Evolutionary conservation across 2,888 invertebrate genomes (phyloP).

Genomic region (Junonia oenone): DNA sequence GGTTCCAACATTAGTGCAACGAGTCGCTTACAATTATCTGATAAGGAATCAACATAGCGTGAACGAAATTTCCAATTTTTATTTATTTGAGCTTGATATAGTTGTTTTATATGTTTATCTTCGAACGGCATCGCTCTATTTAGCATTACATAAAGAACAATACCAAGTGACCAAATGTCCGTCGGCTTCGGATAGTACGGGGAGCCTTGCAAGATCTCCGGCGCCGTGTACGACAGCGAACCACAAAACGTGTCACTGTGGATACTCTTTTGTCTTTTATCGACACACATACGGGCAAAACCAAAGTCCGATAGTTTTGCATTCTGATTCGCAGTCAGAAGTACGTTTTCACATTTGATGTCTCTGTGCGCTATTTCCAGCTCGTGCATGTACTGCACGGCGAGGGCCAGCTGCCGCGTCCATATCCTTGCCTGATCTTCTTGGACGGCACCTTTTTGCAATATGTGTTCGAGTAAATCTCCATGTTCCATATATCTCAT

Average conservation of each 20-base stretch:
- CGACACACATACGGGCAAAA: conserved; percentile 80
- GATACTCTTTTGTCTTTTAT: conserved; percentile 61
- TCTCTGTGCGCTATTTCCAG: conserved; percentile 89
- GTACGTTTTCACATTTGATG: conserved; percentile 91
- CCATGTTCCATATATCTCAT: conserved; percentile 88
- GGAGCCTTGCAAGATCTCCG: conserved; percentile 89
- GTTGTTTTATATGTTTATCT: conserved; percentile 84
- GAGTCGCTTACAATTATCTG: conserved; percentile 81
- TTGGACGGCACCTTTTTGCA: conserved; percentile 82
- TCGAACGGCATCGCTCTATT: conserved; percentile 92
- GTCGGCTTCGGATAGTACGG: conserved; percentile 86
- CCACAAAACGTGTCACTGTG: conserved; percentile 91
- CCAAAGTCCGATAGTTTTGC: conserved; percentile 91
- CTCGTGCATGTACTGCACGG: conserved; percentile 86
- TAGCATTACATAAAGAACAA: conserved; percentile 89
- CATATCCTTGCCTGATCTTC: conserved; percentile 86
- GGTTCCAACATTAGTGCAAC: conserved; percentile 84
- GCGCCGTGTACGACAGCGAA: conserved; percentile 91
- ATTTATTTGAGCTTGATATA: conserved; percentile 81
- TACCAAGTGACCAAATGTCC: conserved; percentile 90
- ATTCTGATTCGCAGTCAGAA: conserved; percentile 85
- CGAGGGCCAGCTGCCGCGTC: conserved; percentile 84
- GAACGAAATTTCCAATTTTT: conserved; percentile 85
- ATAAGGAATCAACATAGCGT: conserved; percentile 77
- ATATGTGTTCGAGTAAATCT: conserved; percentile 85